These are phyloP conservation scores for Catocala nupta DNA, from an alignment of 2,888 invertebrate genomes.

Conservation along the genomic window DNA sequence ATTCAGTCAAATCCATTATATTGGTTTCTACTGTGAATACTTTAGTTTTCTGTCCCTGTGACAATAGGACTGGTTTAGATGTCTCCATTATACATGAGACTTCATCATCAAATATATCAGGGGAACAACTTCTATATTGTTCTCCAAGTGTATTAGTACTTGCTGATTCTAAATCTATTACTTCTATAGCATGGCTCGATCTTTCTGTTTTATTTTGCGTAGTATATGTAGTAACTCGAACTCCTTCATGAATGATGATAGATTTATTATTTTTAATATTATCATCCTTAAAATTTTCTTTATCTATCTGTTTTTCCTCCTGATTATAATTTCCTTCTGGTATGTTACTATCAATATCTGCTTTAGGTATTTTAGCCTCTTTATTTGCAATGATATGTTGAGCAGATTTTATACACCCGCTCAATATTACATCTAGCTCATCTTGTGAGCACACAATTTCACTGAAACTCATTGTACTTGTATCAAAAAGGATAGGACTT, in stretches of 20 bases:
- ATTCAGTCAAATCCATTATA: conserved; percentile 69
- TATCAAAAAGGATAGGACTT: conserved; percentile 76
- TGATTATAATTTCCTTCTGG: conserved; percentile 1
- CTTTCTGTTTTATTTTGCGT: not conserved
- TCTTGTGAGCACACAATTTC: conserved; percentile 70
- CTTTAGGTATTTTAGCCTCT: conserved; percentile 10
- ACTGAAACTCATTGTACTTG: conserved; percentile 61
- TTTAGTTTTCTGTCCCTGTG: conserved; percentile 44
- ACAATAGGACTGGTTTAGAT: conserved; percentile 24
- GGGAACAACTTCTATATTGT: conserved; percentile 72
- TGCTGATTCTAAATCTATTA: conserved; percentile 18
- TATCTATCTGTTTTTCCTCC: conserved; percentile 1
- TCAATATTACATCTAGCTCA: conserved; percentile 74
- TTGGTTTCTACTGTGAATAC: conserved; percentile 39
- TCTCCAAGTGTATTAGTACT: conserved; percentile 21
- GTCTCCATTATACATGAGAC: conserved; percentile 50
- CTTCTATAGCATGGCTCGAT: conserved; percentile 11
- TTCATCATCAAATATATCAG: conserved; percentile 84
- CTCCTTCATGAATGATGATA: not conserved
- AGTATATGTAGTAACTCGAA: not conserved
- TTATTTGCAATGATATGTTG: conserved; percentile 60
- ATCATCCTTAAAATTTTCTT: not conserved
- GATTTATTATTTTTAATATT: not conserved
- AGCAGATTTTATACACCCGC: conserved; percentile 65
- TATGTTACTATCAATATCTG: not conserved